These are phyloP conservation scores for Scatophagus argus DNA, from an alignment of 2,113 vertebrate species.

Conservation along the genomic window DNA sequence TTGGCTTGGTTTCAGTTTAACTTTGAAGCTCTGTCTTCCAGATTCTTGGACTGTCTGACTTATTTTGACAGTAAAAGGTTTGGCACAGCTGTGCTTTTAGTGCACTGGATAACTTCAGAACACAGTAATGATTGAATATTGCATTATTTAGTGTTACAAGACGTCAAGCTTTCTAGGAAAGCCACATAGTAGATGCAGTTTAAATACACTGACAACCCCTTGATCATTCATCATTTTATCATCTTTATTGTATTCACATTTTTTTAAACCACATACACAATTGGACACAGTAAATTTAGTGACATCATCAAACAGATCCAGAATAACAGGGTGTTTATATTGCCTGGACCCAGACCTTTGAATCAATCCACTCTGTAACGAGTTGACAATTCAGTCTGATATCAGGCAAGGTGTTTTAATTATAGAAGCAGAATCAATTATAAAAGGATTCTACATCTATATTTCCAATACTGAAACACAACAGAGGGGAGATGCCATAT, in stretches of 20 bases:
- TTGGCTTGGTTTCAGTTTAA: neutral
- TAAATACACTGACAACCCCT: constrained; percentile 23
- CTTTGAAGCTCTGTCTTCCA: no score
- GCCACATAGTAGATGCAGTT: neutral
- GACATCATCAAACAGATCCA: constrained; percentile 81
- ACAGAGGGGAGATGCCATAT: constrained; percentile 36
- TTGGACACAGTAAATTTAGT: constrained; percentile 74
- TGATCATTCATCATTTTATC: constrained; percentile 61
- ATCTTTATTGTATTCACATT: constrained; percentile 77
- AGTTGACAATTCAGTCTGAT: no score
- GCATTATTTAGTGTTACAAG: neutral
- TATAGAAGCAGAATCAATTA: constrained; percentile 50
- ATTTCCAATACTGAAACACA: constrained; percentile 50
- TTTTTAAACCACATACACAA: constrained; percentile 75
- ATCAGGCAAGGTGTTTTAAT: constrained; percentile 56
- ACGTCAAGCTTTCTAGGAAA: neutral
- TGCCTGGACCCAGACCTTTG: no score
- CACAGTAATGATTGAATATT: neutral
- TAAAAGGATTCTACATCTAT: constrained; percentile 38
- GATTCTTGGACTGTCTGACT: no score
- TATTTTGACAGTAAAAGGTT: no score
- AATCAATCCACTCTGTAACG: no score
- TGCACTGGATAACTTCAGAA: neutral
- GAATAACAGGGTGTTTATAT: constrained; percentile 63
- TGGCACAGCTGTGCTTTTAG: neutral